These are phyloP conservation scores for Scaptomyza montana DNA, from an alignment of 1,140 invertebrate genomes.

Conservation along the genomic window DNA sequence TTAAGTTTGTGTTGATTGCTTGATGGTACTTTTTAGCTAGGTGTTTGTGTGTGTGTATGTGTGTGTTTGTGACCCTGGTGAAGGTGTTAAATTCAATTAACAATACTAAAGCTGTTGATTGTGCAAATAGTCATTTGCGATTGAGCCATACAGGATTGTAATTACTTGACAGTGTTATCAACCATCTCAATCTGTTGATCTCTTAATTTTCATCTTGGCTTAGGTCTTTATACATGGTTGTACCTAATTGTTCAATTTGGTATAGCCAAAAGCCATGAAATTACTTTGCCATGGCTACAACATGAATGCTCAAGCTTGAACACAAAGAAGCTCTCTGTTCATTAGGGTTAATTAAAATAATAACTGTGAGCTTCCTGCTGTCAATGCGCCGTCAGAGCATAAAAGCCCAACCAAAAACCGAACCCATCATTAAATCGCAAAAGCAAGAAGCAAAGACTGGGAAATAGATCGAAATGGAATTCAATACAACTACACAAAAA, in stretches of 20 bases:
- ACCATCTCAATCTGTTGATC: not conserved
- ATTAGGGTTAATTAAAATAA: slow-evolving; percentile 79
- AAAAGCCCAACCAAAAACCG: slow-evolving; percentile 10
- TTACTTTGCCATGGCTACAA: slow-evolving; percentile 27
- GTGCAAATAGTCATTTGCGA: slow-evolving; percentile 14
- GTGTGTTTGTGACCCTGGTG: slow-evolving; percentile 1
- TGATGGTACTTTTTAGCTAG: not conserved
- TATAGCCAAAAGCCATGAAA: slow-evolving; percentile 3
- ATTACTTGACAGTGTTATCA: not conserved
- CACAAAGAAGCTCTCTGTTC: slow-evolving; percentile 32
- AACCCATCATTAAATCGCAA: slow-evolving; percentile 58
- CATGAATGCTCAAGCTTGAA: not conserved
- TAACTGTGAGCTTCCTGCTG: slow-evolving; percentile 67
- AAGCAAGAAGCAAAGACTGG: slow-evolving; percentile 16
- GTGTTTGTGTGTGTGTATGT: too few species aligned
- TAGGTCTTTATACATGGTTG: too few species aligned
- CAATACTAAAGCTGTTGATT: not conserved
- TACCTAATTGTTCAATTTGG: not conserved
- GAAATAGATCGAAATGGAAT: slow-evolving; percentile 32
- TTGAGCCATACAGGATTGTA: not conserved
- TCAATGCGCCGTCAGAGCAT: slow-evolving; percentile 25
- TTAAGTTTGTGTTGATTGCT: slow-evolving; percentile 19
- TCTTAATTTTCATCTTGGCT: not conserved
- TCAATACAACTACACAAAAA: not conserved
- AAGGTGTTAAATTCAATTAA: slow-evolving; percentile 25